Conservation (phyloP, 2,113 vertebrate species). For the Chlorodrepanis virens region DNA sequence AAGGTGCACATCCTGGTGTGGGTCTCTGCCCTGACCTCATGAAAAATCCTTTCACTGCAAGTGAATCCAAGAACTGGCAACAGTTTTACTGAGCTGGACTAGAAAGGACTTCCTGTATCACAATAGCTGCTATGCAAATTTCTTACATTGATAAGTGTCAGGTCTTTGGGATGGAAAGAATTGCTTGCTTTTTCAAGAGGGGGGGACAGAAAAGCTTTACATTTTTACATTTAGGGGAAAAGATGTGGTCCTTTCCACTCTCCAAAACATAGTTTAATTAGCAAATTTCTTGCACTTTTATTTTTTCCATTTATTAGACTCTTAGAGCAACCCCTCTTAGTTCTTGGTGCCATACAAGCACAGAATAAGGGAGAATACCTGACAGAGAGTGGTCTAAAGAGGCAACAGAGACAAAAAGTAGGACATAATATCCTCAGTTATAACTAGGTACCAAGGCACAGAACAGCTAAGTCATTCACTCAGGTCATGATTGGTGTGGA, state of each 20-base stretch:
- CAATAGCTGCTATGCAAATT: not conserved
- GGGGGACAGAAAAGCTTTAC: not conserved
- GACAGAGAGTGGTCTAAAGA: not conserved
- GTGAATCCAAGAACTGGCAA: not conserved
- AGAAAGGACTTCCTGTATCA: not conserved
- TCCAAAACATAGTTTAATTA: not conserved
- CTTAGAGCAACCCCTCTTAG: not conserved
- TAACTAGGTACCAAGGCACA: not conserved
- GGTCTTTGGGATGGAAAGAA: not conserved
- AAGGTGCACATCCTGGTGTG: not conserved
- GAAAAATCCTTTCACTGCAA: not conserved
- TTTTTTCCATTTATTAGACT: not conserved
- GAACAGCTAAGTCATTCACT: not conserved
- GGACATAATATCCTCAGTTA: not conserved
- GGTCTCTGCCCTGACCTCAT: not conserved
- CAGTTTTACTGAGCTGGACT: not conserved
- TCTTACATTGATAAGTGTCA: not conserved
- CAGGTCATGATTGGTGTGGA: not conserved
- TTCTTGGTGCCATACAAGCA: not conserved
- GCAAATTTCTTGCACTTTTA: not conserved
- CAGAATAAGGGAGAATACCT: not conserved
- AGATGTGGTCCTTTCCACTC: not conserved
- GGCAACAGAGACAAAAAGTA: not conserved
- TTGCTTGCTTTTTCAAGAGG: not conserved
- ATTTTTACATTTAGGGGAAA: not conserved